Percentiles rank a stretch among this genome's conserved stretches.
These are phyloP conservation scores for Dendrolimus pini DNA, from an alignment of 2,888 invertebrate genomes.

Conservation along the genomic window DNA sequence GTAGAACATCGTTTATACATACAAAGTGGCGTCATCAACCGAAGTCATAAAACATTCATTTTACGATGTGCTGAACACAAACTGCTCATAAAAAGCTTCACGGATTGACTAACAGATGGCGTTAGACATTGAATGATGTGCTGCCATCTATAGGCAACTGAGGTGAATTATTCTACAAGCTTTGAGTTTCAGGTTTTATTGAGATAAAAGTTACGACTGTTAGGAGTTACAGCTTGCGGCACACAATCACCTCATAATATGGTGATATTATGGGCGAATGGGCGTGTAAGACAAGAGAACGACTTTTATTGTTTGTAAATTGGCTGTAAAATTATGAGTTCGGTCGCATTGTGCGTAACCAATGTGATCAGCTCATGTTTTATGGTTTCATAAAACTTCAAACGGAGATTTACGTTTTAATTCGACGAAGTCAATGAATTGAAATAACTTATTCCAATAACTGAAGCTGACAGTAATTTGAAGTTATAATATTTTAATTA, in stretches of 20 bases:
- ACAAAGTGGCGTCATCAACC: conserved; percentile 62
- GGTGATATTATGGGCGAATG: conserved; percentile 71
- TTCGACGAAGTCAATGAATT: no score
- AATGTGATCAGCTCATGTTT: conserved; percentile 70
- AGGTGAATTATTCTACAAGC: conserved; percentile 28
- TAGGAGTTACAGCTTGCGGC: conserved; percentile 36
- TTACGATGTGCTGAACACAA: conserved; percentile 65
- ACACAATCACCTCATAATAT: conserved; percentile 55
- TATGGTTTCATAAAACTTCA: conserved; percentile 29
- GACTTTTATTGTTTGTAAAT: conserved; percentile 78
- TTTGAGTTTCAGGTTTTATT: conserved; percentile 62
- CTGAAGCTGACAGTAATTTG: no score
- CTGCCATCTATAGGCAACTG: conserved; percentile 55
- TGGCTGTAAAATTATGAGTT: conserved; percentile 77
- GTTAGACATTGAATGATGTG: conserved; percentile 30
- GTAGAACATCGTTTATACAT: no score
- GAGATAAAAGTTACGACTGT: conserved; percentile 62
- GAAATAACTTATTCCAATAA: no score
- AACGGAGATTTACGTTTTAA: no score
- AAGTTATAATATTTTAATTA: no score
- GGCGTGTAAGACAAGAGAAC: conserved; percentile 70
- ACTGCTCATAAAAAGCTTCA: conserved; percentile 67
- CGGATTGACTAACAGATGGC: conserved; percentile 61
- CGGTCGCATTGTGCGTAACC: conserved; percentile 70
- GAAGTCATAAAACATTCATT: conserved; percentile 60